Evolutionary conservation across 2,888 invertebrate genomes (phyloP).

Genomic region (Drosophila ustulata): DNA sequence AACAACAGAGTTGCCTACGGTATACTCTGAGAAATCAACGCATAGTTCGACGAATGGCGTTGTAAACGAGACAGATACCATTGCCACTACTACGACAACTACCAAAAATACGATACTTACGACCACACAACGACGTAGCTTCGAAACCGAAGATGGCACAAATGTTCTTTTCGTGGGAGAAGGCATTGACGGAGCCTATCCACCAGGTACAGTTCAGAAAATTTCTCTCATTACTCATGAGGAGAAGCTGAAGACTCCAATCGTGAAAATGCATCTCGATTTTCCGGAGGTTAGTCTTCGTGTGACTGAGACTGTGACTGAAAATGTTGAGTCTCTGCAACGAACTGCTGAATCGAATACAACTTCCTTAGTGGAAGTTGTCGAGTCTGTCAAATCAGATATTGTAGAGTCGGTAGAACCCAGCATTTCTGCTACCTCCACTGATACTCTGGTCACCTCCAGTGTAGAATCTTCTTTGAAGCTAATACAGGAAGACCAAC

Average conservation of each 20-base stretch:
- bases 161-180: conserved; percentile 82
- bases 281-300: conserved; percentile 84
- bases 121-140: conserved; percentile 78
- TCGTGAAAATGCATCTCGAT: conserved; percentile 88
- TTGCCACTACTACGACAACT: conserved; percentile 71
- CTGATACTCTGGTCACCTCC: neutral
- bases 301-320: conserved; percentile 82
- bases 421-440: neutral
- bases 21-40: conserved; percentile 16
- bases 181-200: conserved; percentile 76
- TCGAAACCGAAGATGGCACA: conserved; percentile 80
- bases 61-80: conserved; percentile 46
- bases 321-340: conserved; percentile 72
- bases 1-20: conserved; percentile 62
- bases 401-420: conserved; percentile 12
- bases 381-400: conserved; percentile 31
- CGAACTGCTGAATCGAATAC: conserved; percentile 52
- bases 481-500: conserved; percentile 1
- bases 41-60: conserved; percentile 42
- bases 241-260: conserved; percentile 89
- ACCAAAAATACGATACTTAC: conserved; percentile 78
- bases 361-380: conserved; percentile 42
- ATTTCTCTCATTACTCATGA: conserved; percentile 90
- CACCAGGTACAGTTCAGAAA: conserved; percentile 83
- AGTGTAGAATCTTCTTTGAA: conserved; percentile 7